Conservation (phyloP, 1,140 invertebrate genomes). For the Halesus radiatus region DNA sequence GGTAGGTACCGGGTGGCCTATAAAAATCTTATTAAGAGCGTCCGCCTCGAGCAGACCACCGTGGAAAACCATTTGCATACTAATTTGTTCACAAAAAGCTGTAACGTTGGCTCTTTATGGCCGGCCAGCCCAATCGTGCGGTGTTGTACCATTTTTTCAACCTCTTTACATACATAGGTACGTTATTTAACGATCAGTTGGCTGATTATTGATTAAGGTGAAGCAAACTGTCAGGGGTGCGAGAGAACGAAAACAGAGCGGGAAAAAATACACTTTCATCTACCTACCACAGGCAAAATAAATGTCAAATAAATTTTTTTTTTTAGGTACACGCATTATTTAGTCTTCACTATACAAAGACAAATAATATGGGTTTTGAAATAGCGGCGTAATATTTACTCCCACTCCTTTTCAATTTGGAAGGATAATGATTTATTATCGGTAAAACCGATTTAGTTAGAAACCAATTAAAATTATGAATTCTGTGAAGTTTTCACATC, state of each 20-base stretch:
- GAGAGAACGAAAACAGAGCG: neutral
- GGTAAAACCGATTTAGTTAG: too few relatives aligned
- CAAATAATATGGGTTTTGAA: too few relatives aligned
- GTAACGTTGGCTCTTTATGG: slow-evolving; percentile 44
- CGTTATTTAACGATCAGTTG: slow-evolving; percentile 41
- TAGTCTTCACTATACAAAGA: too few relatives aligned
- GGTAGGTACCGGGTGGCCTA: slow-evolving; percentile 46
- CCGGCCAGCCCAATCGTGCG: slow-evolving; percentile 19
- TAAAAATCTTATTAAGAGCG: slow-evolving; percentile 51
- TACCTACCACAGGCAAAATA: too few relatives aligned
- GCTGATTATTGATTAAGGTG: slow-evolving; percentile 47
- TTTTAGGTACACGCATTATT: too few relatives aligned
- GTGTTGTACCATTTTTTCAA: slow-evolving; percentile 26
- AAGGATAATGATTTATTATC: too few relatives aligned
- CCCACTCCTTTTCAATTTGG: too few relatives aligned
- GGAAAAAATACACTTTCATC: too few relatives aligned
- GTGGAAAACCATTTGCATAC: slow-evolving; percentile 56
- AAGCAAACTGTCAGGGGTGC: slow-evolving; percentile 17
- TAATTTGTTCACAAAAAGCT: slow-evolving; percentile 57
- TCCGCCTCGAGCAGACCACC: slow-evolving; percentile 51
- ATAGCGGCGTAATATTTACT: too few relatives aligned
- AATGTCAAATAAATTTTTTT: too few relatives aligned
- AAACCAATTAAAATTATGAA: too few relatives aligned
- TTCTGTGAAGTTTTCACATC: too few relatives aligned
- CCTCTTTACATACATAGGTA: slow-evolving; percentile 41